Base-by-base conservation (phyloP, 1,140 invertebrate genomes). In the Zaprionus davidi region DNA sequence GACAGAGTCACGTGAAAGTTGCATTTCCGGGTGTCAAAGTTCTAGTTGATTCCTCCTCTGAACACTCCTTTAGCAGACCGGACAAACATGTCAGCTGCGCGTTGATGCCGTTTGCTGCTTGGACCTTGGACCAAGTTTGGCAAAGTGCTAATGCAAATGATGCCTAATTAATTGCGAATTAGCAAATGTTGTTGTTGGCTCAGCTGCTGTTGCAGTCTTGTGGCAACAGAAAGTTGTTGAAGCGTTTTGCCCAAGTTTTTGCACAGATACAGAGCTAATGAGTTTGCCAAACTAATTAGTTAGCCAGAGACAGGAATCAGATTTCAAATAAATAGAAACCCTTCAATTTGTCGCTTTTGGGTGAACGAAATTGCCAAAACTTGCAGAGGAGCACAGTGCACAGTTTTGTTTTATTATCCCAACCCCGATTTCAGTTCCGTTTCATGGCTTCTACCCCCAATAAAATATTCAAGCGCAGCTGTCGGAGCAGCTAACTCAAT, bases 201-300 rank as follows among this genome's bases (percentile, higher is more conserved):
- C n/a, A 46, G 46, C 34, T 64, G 59, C 56, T 26, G 7, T 41
- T 24, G 55, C 28, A 46, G n/a, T 41, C 20, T 41, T 20, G 49
- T 70, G 55, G 59, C 7, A 31, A 31, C 28, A 36, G 31, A 82
- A 86, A 86, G 67, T 86, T 86, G 66, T 78, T 73, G 28, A 31
- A 31, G 28, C 28, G 28, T 7, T 31, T 31, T 2, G 28, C 28
- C 28, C 87, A 83, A 73, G 82, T 86, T 78, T 82, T 80, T 79
- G 69, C 79, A 74, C 77, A 77, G 83, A 83, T 83, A 82, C 80
- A 75, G 83, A 88, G 84, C 80, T 86, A 87, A 87, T 82, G 80
- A 82, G 80, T 82, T 82, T 79, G 83, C 56, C 67, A 83, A 83
- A 86, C 73, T 64, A 75, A 75, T 74, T 74, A 69, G 59, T 70